phyloP scores from a whole-genome alignment of 1,140 invertebrate species.

The Listronotus bonariensis region DNA sequence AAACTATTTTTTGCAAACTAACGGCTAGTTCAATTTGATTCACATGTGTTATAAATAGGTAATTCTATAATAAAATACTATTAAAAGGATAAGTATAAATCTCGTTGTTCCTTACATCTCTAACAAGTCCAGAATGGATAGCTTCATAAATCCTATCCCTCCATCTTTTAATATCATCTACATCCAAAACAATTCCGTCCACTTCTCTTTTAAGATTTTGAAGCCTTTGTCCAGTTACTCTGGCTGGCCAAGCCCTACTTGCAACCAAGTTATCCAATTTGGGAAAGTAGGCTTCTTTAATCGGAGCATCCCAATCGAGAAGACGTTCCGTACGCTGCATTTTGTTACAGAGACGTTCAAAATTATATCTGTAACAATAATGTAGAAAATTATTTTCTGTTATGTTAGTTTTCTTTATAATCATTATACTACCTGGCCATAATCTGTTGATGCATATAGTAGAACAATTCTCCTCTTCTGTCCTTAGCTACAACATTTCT shows the following conservation, averaged over 20 bases:
- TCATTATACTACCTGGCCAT: conserved; percentile 56
- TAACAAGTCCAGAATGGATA: conserved; percentile 69
- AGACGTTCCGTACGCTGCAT: conserved; percentile 63
- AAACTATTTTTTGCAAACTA: too few relatives aligned
- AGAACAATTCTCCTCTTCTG: conserved; percentile 75
- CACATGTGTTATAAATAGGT: too few relatives aligned
- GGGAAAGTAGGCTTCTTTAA: conserved; percentile 73
- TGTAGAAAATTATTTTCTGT: too few relatives aligned
- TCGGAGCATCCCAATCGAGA: conserved; percentile 65
- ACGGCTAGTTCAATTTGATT: too few relatives aligned
- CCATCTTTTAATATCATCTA: conserved; percentile 75
- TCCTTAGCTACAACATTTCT: conserved; percentile 69
- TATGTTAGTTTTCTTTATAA: too few relatives aligned
- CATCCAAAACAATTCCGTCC: conserved; percentile 69
- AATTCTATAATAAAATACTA: too few relatives aligned
- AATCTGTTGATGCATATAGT: conserved; percentile 79
- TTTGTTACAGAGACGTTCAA: conserved; percentile 69
- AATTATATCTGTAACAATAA: conserved; percentile 61
- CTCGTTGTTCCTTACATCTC: conserved; percentile 45
- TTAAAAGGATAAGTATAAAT: too few relatives aligned
- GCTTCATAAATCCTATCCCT: conserved; percentile 74
- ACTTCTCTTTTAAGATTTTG: conserved; percentile 68
- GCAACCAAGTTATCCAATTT: conserved; percentile 71
- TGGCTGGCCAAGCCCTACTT: conserved; percentile 66
- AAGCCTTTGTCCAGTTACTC: conserved; percentile 63